Evolutionary conservation across 2,797 vertebrate genomes (phyloP).

Genomic region (Toxotes lorentzi): DNA sequence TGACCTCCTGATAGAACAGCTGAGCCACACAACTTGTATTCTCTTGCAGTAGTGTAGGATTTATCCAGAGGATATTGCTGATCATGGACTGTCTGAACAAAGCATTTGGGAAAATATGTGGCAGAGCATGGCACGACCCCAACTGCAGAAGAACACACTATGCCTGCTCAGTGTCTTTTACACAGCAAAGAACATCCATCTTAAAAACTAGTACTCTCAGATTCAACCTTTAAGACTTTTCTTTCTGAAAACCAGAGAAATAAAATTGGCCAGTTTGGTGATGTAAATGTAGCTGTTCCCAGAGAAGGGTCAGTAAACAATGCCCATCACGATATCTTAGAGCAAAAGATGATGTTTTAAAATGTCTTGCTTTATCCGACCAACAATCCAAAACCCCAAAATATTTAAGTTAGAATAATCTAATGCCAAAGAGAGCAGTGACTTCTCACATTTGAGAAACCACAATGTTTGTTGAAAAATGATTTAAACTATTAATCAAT

Average conservation of each 20-base stretch:
- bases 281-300: neutral
- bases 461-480: too few relatives aligned
- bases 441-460: too few relatives aligned
- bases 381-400: neutral
- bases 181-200: constrained; percentile 15
- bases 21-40: neutral
- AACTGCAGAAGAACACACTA: neutral
- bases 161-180: constrained; percentile 16
- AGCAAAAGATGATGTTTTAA: too few relatives aligned
- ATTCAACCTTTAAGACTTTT: neutral
- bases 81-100: constrained; percentile 14
- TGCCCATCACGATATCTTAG: too few relatives aligned
- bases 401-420: too few relatives aligned
- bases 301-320: neutral
- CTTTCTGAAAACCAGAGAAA: neutral
- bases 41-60: neutral
- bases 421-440: too few relatives aligned
- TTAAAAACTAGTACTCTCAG: neutral
- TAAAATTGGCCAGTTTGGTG: too few relatives aligned
- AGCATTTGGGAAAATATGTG: constrained; percentile 8
- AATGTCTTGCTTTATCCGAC: too few relatives aligned
- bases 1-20: neutral
- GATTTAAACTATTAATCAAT: neutral
- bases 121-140: neutral
- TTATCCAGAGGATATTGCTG: neutral